phyloP scores from a whole-genome alignment of 2,888 invertebrate genomes.

The Myathropa florea region DNA sequence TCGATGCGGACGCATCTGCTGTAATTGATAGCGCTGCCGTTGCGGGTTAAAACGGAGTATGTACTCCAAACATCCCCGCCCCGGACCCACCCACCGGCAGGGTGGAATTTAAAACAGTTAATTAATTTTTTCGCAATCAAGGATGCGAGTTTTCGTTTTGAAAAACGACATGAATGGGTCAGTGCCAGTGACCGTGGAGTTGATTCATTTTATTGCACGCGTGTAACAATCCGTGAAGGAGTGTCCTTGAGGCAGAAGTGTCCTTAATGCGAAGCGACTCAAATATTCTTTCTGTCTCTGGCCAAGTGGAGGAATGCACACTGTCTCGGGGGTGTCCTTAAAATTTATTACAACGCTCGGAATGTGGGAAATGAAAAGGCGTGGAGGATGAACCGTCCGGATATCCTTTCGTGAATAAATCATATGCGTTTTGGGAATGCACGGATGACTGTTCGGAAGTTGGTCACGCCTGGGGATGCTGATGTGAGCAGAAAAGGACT shows the following conservation, averaged over 20 bases:
- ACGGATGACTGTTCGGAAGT: not conserved
- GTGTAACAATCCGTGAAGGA: constrained; percentile 21
- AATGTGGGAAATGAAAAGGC: not conserved
- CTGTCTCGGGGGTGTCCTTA: not conserved
- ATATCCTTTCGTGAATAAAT: not conserved
- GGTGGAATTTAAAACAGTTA: constrained; percentile 32
- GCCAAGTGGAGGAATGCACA: not conserved
- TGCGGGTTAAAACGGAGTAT: not conserved
- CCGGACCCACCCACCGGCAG: not conserved
- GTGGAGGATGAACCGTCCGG: not conserved
- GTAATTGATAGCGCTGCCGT: constrained; percentile 43
- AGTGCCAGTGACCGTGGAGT: not conserved
- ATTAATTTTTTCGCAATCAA: constrained; percentile 36
- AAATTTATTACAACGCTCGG: not conserved
- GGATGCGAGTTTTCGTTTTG: not conserved
- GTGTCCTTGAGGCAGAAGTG: constrained; percentile 8
- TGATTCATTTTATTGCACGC: constrained; percentile 19
- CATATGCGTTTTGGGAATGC: not conserved
- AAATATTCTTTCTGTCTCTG: constrained; percentile 1
- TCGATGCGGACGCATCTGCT: not conserved
- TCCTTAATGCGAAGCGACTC: constrained; percentile 14
- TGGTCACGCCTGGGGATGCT: not conserved
- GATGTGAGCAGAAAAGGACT: not conserved
- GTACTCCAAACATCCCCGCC: not conserved
- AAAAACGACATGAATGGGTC: not conserved